Percentiles rank a stretch among this genome's conserved stretches.
These are phyloP conservation scores for Lasiommata megera DNA, from an alignment of 2,888 invertebrate species.

Conservation along the genomic window DNA sequence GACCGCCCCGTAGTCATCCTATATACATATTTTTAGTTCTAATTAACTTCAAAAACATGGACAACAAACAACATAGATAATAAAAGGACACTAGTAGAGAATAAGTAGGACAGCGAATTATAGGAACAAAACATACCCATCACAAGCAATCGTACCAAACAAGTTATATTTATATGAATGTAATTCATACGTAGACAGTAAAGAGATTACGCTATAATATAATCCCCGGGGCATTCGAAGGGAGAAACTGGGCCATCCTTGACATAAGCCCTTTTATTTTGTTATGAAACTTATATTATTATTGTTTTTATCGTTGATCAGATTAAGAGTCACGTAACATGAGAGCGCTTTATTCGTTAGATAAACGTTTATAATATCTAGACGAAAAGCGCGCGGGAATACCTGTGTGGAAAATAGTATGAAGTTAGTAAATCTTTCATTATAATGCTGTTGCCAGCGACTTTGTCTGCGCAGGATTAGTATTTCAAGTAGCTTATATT, in stretches of 20 bases:
- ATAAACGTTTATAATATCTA: neutral
- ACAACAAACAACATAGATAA: too few relatives aligned
- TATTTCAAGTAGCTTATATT: too few relatives aligned
- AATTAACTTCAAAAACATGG: too few relatives aligned
- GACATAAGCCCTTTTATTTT: neutral
- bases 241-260: neutral
- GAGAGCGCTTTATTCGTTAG: neutral
- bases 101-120: too few relatives aligned
- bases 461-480: too few relatives aligned
- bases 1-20: too few relatives aligned
- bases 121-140: neutral
- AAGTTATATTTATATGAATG: neutral
- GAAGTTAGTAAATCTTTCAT: too few relatives aligned
- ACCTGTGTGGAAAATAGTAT: too few relatives aligned
- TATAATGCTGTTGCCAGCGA: too few relatives aligned
- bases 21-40: too few relatives aligned
- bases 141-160: neutral
- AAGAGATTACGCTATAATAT: neutral
- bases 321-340: conserved; percentile 1
- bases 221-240: neutral
- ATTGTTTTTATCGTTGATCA: conserved; percentile 1
- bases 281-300: neutral
- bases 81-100: too few relatives aligned
- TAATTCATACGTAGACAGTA: neutral
- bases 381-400: neutral